These are phyloP conservation scores for Arnoldichthys spilopterus DNA, from an alignment of 2,797 vertebrate genomes.

Conservation along the genomic window DNA sequence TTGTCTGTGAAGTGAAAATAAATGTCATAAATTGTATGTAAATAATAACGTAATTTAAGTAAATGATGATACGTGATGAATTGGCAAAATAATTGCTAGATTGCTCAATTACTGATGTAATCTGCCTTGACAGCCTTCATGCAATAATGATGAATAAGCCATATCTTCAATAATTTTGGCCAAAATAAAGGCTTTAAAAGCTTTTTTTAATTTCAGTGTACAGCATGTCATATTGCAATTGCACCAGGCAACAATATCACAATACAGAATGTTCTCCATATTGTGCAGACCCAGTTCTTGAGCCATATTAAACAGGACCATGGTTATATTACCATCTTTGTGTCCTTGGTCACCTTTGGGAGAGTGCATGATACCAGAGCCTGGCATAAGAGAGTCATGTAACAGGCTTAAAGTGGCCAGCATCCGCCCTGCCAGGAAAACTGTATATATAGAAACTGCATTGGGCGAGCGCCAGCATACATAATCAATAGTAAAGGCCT, in stretches of 20 bases:
- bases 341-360: constrained; percentile 8
- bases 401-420: constrained; percentile 67
- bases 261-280: neutral
- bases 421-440: constrained; percentile 66
- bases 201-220: no score
- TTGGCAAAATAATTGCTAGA: no score
- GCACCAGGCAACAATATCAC: neutral
- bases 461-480: constrained; percentile 70
- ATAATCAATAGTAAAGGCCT: constrained; percentile 72
- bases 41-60: no score
- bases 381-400: constrained; percentile 54
- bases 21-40: no score
- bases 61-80: no score
- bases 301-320: neutral
- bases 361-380: neutral
- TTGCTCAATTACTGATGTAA: no score
- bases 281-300: neutral
- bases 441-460: constrained; percentile 72
- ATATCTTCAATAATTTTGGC: neutral
- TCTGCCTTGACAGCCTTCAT: no score
- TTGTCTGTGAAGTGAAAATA: no score
- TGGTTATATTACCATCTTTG: neutral
- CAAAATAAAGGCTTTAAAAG: neutral
- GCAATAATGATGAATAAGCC: neutral
- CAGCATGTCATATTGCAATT: neutral